phyloP scores from a whole-genome alignment of 1,140 invertebrate species.

The Thrips palmi region DNA sequence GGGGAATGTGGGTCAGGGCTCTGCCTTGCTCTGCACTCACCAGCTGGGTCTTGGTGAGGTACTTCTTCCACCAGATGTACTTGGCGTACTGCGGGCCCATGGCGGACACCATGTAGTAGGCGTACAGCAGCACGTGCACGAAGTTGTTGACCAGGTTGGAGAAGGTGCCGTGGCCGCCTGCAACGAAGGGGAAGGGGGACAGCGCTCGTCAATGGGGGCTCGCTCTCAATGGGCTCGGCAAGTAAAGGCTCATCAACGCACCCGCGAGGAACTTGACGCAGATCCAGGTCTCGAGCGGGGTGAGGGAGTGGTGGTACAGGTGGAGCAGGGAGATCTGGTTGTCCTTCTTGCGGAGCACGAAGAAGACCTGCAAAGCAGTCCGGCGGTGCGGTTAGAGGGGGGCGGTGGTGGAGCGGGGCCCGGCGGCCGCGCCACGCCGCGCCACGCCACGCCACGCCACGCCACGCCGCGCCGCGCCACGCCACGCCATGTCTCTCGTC shows the following conservation, averaged over 20 bases:
- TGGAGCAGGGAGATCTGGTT: conserved; percentile 83
- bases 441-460: too few species aligned
- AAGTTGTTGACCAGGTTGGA: conserved; percentile 84
- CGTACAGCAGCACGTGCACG: conserved; percentile 89
- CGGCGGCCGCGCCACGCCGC: too few species aligned
- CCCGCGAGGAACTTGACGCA: conserved; percentile 87
- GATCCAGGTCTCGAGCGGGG: conserved; percentile 88
- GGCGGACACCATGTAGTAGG: conserved; percentile 79
- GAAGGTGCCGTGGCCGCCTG: conserved; percentile 80
- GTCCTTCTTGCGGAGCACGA: conserved; percentile 81
- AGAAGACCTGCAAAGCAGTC: conserved; percentile 47
- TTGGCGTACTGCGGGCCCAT: conserved; percentile 81
- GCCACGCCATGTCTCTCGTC: too few species aligned
- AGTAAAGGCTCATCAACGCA: too few species aligned
- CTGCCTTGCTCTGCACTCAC: conserved; percentile 51
- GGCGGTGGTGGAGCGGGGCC: too few species aligned
- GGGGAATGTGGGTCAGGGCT: too few species aligned
- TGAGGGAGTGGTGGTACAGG: conserved; percentile 87
- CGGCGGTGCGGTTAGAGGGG: too few species aligned
- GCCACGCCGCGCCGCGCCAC: too few species aligned
- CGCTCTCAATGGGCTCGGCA: too few species aligned
- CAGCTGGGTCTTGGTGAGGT: conserved; percentile 77
- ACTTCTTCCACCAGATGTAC: conserved; percentile 91
- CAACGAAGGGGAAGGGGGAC: conserved; percentile 17
- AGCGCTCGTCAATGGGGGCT: too few species aligned